These are phyloP conservation scores for Ichneumoninae sp. DNA, from an alignment of 2,888 invertebrate species.

Conservation along the genomic window DNA sequence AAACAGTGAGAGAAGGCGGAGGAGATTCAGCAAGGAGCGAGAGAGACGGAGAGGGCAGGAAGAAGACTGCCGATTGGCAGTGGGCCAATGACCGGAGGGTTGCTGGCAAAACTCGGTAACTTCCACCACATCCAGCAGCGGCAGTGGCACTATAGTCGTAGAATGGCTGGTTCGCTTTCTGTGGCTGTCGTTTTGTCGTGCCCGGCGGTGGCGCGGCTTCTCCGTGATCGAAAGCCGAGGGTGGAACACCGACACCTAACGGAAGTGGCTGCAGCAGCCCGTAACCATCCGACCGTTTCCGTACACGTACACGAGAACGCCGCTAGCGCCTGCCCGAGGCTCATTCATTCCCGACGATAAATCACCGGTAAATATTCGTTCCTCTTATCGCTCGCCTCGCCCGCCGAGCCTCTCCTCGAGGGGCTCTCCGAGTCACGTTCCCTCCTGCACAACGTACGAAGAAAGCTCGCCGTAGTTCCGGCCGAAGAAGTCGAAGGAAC, in stretches of 20 bases:
- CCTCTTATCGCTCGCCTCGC: slow-evolving; percentile 29
- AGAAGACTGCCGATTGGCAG: slow-evolving; percentile 57
- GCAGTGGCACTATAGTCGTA: neutral
- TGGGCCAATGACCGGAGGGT: slow-evolving; percentile 54
- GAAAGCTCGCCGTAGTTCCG: neutral
- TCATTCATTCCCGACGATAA: slow-evolving; percentile 44
- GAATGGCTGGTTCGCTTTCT: slow-evolving; percentile 21
- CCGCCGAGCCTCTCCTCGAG: neutral
- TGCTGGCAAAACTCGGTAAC: slow-evolving; percentile 40
- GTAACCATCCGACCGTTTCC: slow-evolving; percentile 20
- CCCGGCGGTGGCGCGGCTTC: slow-evolving; percentile 4
- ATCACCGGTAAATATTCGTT: slow-evolving; percentile 57
- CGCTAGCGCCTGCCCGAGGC: slow-evolving; percentile 18
- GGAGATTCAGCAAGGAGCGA: neutral
- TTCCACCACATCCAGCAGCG: slow-evolving; percentile 31
- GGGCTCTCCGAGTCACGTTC: slow-evolving; percentile 2
- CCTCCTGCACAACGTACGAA: neutral
- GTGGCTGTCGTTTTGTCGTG: slow-evolving; percentile 38
- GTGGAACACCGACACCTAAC: slow-evolving; percentile 38
- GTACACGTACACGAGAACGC: slow-evolving; percentile 1
- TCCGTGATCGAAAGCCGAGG: slow-evolving; percentile 43
- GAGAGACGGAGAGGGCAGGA: slow-evolving; percentile 1
- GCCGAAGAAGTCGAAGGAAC: neutral
- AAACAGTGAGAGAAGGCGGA: slow-evolving; percentile 4
- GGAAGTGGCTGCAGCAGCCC: slow-evolving; percentile 35